Conservation (phyloP, 2,113 vertebrate genomes). For the Rhombomys opimus region DNA sequence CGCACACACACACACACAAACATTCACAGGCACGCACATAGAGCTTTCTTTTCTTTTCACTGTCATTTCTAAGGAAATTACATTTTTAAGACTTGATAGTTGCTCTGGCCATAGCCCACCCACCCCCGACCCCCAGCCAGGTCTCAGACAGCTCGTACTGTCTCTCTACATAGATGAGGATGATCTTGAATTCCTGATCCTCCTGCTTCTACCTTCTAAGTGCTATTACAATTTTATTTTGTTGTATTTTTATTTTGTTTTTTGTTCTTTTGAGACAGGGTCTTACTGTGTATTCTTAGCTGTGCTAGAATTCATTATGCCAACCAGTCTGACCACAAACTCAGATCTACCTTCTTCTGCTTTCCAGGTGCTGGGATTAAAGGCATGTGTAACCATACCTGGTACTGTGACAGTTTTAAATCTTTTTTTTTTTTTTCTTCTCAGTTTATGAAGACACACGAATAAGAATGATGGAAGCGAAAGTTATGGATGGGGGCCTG, state of each 20-base stretch:
- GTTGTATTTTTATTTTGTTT: neutral
- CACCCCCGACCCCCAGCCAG: neutral
- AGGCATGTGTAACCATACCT: neutral
- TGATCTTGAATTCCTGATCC: neutral
- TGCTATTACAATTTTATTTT: neutral
- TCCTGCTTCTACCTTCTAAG: neutral
- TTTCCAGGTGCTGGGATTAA: neutral
- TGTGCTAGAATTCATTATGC: neutral
- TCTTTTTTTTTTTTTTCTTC: neutral
- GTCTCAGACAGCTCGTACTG: neutral
- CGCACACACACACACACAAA: too few species aligned
- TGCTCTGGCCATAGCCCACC: neutral
- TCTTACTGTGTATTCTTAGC: neutral
- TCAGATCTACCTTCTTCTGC: neutral
- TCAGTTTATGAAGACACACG: neutral
- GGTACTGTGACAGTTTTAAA: neutral
- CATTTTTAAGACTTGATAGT: neutral
- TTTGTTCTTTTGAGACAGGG: neutral
- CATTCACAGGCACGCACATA: neutral
- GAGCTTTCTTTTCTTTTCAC: neutral
- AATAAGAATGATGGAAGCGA: constrained; percentile 50
- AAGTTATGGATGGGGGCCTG: neutral
- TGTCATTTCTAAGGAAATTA: neutral
- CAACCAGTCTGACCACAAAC: neutral
- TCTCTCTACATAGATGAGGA: neutral